Evolutionary conservation across 2,113 vertebrate species (phyloP).

Genomic region (Dasyurus viverrinus): DNA sequence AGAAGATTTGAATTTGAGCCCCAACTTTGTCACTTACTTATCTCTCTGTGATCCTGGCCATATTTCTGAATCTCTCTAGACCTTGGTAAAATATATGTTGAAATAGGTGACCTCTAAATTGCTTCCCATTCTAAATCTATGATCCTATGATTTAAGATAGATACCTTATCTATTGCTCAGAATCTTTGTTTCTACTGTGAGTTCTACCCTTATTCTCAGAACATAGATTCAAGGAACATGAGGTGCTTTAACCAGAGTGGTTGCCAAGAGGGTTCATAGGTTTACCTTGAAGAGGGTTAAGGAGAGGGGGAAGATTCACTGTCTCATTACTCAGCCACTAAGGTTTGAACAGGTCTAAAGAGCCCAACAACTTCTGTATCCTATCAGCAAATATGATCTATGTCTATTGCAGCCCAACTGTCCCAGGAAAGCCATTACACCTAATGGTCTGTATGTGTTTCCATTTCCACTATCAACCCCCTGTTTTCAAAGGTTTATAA

Average conservation of each 20-base stretch:
- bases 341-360: neutral
- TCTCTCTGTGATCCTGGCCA: neutral
- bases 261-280: neutral
- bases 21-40: neutral
- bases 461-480: slow-evolving; percentile 41
- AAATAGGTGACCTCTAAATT: neutral
- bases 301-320: neutral
- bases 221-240: neutral
- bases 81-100: neutral
- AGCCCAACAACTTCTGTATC: neutral
- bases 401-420: neutral
- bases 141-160: neutral
- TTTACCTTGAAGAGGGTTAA: neutral
- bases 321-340: neutral
- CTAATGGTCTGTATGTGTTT: slow-evolving; percentile 17
- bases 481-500: slow-evolving; percentile 51
- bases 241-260: neutral
- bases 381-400: slow-evolving; percentile 55
- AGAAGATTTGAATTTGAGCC: neutral
- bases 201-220: neutral
- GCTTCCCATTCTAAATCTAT: neutral
- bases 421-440: slow-evolving; percentile 5
- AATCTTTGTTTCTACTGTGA: neutral
- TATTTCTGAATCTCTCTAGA: neutral
- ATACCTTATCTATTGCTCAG: neutral